phyloP scores from a whole-genome alignment of 53 echinoderm and acorn worm species.

The Hippasteria phrygiana region DNA sequence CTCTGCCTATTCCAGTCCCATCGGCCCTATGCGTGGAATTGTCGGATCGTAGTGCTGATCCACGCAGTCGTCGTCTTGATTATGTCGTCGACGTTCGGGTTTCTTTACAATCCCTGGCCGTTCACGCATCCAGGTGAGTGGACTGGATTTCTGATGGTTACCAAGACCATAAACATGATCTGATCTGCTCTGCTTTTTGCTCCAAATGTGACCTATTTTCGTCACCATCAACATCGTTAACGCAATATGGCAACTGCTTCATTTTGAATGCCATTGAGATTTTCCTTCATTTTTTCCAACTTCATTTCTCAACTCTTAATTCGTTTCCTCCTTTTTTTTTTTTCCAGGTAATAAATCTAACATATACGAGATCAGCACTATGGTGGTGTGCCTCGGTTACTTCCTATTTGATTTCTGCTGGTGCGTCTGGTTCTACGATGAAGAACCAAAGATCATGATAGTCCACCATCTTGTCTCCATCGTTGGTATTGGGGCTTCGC shows the following conservation, averaged over 20 bases:
- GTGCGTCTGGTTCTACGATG: conserved; percentile 81
- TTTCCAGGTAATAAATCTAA: conserved; percentile 79
- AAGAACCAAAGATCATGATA: conserved; percentile 68
- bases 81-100: conserved; percentile 6
- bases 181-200: too few relatives aligned
- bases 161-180: too few relatives aligned
- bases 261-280: too few relatives aligned
- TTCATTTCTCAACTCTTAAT: too few relatives aligned
- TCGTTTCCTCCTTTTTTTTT: too few relatives aligned
- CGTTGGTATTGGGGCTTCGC: conserved; percentile 57
- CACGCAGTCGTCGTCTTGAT: not conserved
- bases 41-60: conserved; percentile 9
- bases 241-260: too few relatives aligned
- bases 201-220: too few relatives aligned
- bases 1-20: conserved; percentile 22
- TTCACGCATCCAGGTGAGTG: conserved; percentile 44
- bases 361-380: conserved; percentile 76
- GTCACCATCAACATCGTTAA: too few relatives aligned
- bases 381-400: conserved; percentile 84
- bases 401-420: conserved; percentile 85
- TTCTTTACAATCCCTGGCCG: conserved; percentile 52
- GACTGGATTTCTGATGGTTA: not conserved
- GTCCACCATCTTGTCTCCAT: conserved; percentile 83
- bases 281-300: too few relatives aligned
- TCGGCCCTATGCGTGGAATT: conserved; percentile 53